phyloP scores from a whole-genome alignment of 2,888 invertebrate genomes.

The Adineta ricciae region DNA sequence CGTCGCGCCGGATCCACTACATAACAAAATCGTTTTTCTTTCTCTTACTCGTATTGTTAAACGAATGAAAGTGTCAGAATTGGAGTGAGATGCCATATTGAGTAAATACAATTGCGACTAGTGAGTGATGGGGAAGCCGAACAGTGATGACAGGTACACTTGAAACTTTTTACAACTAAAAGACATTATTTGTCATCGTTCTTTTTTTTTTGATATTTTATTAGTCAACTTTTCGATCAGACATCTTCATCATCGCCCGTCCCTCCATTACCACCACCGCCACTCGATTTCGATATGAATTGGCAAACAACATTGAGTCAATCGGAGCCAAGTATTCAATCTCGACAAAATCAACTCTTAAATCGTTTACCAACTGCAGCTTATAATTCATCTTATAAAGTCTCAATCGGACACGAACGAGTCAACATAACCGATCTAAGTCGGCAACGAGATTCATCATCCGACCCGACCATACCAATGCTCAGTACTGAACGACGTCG shows the following conservation, averaged over 20 bases:
- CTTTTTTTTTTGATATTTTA: background rate
- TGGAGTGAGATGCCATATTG: background rate
- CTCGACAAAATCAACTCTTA: background rate
- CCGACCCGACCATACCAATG: background rate
- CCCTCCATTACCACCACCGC: background rate
- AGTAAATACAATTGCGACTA: background rate
- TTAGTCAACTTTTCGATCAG: background rate
- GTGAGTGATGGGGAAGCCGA: conserved; percentile 2
- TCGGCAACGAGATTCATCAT: background rate
- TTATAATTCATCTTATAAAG: conserved; percentile 18
- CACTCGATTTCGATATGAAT: background rate
- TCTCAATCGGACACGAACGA: conserved; percentile 10
- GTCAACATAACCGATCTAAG: conserved; percentile 3
- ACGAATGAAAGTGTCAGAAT: background rate
- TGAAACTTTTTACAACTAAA: background rate
- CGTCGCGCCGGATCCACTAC: background rate
- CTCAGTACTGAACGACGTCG: background rate
- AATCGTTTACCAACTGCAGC: background rate
- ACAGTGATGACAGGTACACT: conserved; percentile 1
- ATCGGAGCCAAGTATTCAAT: conserved; percentile 10
- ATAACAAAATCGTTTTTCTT: background rate
- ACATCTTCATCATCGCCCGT: background rate
- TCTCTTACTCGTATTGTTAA: background rate
- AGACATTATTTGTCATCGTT: background rate
- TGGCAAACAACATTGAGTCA: background rate